These are phyloP conservation scores for Tenrec ecaudatus DNA, from an alignment of 2,113 vertebrate species.

Conservation along the genomic window DNA sequence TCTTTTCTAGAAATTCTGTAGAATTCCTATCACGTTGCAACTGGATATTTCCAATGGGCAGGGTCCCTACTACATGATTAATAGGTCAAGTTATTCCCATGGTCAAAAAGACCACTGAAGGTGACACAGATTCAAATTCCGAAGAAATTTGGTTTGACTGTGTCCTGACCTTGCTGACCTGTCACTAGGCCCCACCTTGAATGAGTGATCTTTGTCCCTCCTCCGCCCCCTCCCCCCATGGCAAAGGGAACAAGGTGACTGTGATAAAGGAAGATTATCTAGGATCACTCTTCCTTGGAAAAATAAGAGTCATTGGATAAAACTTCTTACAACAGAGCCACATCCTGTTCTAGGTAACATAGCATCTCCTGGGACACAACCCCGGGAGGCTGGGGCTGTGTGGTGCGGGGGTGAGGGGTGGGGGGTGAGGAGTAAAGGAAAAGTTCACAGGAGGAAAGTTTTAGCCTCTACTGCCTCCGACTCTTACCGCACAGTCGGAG, in stretches of 20 bases:
- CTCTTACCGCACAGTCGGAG: conserved; percentile 1
- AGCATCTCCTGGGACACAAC: conserved; percentile 17
- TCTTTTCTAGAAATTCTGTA: conserved; percentile 51
- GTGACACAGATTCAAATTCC: conserved; percentile 36
- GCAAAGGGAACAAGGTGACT: conserved; percentile 37
- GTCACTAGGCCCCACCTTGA: conserved; percentile 6
- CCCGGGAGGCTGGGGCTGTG: neutral
- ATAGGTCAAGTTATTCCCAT: conserved; percentile 30
- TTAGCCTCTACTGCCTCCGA: neutral
- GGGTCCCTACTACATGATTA: neutral
- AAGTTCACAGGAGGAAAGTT: neutral
- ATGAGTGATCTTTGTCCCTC: conserved; percentile 57
- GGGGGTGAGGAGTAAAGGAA: neutral
- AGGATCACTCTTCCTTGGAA: conserved; percentile 24
- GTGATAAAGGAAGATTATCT: neutral
- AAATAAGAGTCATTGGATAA: conserved; percentile 41
- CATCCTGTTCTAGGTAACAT: conserved; percentile 21
- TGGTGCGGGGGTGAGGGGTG: too few relatives aligned
- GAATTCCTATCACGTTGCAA: conserved; percentile 19
- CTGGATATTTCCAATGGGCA: conserved; percentile 46
- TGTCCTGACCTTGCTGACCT: conserved; percentile 51
- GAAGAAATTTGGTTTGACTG: conserved; percentile 57
- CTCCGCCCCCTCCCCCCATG: too few relatives aligned
- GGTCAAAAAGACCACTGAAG: conserved; percentile 64
- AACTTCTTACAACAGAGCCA: conserved; percentile 45